Evolutionary conservation across 2,113 vertebrate genomes (phyloP).

Genomic region (Dasyurus viverrinus): DNA sequence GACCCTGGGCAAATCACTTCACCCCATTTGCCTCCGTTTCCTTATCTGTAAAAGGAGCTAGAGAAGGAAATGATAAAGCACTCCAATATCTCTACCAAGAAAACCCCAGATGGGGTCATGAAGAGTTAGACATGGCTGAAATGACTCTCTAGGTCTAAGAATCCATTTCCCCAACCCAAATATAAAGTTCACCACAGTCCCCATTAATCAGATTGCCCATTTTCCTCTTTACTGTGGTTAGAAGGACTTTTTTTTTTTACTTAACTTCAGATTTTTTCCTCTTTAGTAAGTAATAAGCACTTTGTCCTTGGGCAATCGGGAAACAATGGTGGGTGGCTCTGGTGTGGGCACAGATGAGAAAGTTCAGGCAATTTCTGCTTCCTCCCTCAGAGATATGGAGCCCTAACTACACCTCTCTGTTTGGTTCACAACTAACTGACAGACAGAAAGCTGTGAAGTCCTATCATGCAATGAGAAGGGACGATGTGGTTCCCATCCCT

Average conservation of each 20-base stretch:
- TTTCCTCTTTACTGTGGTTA: not conserved
- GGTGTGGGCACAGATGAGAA: not conserved
- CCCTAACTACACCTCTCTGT: not conserved
- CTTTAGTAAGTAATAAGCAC: conserved; percentile 43
- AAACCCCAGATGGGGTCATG: not conserved
- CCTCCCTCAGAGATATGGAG: conserved; percentile 59
- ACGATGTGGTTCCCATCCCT: not conserved
- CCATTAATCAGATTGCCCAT: not conserved
- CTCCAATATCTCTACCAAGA: not conserved
- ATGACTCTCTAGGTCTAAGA: not conserved
- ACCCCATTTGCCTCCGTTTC: not conserved
- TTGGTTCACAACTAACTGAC: not conserved
- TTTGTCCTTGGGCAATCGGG: conserved; percentile 42
- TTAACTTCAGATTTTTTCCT: conserved; percentile 43
- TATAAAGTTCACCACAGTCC: not conserved
- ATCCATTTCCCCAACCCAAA: not conserved
- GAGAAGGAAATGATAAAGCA: not conserved
- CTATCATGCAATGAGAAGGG: not conserved
- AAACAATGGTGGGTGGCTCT: conserved; percentile 11
- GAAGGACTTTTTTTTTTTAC: conserved; percentile 38
- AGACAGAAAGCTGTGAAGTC: not conserved
- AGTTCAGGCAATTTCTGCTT: conserved; percentile 53
- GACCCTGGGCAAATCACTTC: not conserved
- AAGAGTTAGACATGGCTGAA: not conserved
- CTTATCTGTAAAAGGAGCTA: not conserved